Conservation (phyloP, 1,140 invertebrate genomes). For the Dolichoris vasculosae region DNA sequence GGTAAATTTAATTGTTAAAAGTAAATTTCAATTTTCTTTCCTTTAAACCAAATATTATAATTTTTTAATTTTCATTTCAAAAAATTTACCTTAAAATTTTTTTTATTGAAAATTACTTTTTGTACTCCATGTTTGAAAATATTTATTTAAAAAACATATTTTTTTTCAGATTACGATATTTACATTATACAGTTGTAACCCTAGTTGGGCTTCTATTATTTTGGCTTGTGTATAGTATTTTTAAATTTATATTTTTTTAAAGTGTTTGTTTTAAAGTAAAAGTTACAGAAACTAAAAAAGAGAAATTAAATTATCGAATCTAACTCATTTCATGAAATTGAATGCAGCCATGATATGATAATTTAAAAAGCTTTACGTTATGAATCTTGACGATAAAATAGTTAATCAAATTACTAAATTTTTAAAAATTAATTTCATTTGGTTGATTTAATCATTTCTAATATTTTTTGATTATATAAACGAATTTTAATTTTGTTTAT, state of each 20-base stretch:
- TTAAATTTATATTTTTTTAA: not conserved
- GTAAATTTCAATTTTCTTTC: no score
- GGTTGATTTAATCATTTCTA: no score
- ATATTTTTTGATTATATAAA: no score
- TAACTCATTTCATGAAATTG: not conserved
- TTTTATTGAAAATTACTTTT: not conserved
- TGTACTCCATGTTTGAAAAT: not conserved
- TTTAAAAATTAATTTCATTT: not conserved
- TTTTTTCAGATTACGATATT: conserved; percentile 50
- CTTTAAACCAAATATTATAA: no score
- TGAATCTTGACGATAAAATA: not conserved
- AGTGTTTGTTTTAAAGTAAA: not conserved
- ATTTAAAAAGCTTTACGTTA: not conserved
- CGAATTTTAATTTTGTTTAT: no score
- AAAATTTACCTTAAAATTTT: no score
- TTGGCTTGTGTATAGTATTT: conserved; percentile 33
- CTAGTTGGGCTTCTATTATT: conserved; percentile 18
- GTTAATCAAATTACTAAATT: not conserved
- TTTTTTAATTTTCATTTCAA: no score
- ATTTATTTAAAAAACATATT: not conserved
- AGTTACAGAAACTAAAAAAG: no score
- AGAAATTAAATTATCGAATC: not conserved
- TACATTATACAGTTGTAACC: conserved; percentile 50
- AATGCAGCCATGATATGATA: not conserved
- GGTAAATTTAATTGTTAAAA: no score